Evolutionary conservation across 2,113 vertebrate species (phyloP), one percentile per base, ranked within the genome.

Genomic region (Pangasianodon hypophthalmus): DNA sequence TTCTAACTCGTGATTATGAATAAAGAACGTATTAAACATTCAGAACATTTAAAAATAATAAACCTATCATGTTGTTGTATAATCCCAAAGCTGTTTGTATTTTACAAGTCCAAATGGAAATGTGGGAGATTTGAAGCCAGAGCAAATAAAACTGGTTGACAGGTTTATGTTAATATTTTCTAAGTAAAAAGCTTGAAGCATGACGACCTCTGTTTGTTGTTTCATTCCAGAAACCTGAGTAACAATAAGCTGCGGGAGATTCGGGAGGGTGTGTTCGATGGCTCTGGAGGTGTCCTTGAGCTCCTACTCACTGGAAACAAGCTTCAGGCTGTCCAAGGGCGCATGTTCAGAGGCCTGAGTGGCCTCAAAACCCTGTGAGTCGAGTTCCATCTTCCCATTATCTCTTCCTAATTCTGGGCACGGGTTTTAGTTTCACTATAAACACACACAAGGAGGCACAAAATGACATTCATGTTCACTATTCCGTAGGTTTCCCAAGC

Each of bases 221-320:
- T 87, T n/a, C 64, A 29, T 89, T 90, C 58, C 93, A 99, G 98
- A 95, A 99, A 99, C 88, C 95, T 99, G 64, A 98, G 97, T 89
- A 99, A 98, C 95, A 99, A 99, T 87, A 98, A 97, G 94, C 97
- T 99, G 94, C 97, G 97, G 94, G 98, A 99, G 91, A 96, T 99
- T 73, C 96, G 97, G 0, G 98, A 99, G 86, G 98, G 97, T 0
- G 87, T 94, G 0, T 99, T 99, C 6, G 98, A 99, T 0, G 98
- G 98, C 0, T 97, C 97, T 0, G 93, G 92, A 0, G 96, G 96
- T 0, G 96, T 99, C 90, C 94, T 97, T 94, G 98, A 99, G 91
- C 95, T 99, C 91, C 95, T 98, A 92, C 95, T 99, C 92, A 99
- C 98, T 0, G 98, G 97, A 84, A 99, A 99, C 95, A 97, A 97